These are phyloP conservation scores for Eupithecia insigniata DNA, from an alignment of 2,888 invertebrate genomes.

Conservation along the genomic window DNA sequence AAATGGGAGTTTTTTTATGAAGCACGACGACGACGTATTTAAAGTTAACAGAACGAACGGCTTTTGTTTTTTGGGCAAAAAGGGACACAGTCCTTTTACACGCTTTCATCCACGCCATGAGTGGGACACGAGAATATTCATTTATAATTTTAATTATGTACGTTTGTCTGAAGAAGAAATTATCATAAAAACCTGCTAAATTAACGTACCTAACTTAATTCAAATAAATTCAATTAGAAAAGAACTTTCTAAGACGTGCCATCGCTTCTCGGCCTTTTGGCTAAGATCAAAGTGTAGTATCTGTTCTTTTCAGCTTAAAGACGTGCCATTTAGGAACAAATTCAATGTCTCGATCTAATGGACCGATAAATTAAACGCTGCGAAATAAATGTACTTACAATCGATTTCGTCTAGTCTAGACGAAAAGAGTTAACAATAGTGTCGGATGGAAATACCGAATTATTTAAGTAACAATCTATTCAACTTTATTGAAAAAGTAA, in stretches of 20 bases:
- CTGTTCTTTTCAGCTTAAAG: no score
- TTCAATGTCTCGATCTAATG: neutral
- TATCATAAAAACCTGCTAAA: neutral
- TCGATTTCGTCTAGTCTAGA: conserved; percentile 8
- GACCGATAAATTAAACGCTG: neutral
- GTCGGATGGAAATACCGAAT: neutral
- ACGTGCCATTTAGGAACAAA: neutral
- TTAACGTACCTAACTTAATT: neutral
- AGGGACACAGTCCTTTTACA: neutral
- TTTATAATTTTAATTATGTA: neutral
- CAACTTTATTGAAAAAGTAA: no score
- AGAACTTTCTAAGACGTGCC: neutral
- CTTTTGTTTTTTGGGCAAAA: neutral
- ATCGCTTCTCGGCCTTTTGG: no score
- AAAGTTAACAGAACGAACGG: neutral
- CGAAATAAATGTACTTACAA: neutral
- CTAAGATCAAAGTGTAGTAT: no score
- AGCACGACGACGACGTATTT: neutral
- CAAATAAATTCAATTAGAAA: neutral
- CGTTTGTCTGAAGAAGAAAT: neutral
- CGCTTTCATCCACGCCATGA: neutral
- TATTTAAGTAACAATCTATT: neutral
- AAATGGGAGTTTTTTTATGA: neutral
- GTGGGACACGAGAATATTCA: neutral
- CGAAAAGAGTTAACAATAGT: neutral